These are phyloP conservation scores for Rhabdomys dilectus DNA, from an alignment of 2,113 vertebrate genomes.

Conservation along the genomic window DNA sequence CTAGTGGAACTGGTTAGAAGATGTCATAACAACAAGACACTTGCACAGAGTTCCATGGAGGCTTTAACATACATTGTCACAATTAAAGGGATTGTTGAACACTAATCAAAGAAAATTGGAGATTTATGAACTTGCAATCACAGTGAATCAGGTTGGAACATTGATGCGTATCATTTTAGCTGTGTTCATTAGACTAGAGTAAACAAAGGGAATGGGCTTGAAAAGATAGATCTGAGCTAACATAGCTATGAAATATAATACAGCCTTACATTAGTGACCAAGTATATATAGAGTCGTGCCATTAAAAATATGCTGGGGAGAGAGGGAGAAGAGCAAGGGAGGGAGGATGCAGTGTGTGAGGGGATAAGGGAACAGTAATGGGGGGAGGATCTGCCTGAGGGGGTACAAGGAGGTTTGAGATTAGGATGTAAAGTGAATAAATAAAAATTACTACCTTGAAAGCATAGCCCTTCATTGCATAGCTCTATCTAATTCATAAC, in stretches of 20 bases:
- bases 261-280: no score
- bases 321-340: no score
- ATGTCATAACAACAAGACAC: background rate
- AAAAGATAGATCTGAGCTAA: background rate
- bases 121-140: background rate
- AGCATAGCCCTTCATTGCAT: background rate
- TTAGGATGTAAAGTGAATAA: no score
- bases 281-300: background rate
- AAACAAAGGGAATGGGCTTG: background rate
- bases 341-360: no score
- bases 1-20: background rate
- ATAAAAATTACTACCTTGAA: background rate
- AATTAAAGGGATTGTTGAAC: slow-evolving; percentile 27
- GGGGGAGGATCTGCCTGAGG: no score
- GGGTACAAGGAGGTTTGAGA: no score
- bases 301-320: background rate
- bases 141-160: background rate
- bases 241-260: background rate
- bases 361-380: no score
- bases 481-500: background rate
- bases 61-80: background rate
- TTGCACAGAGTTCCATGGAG: background rate
- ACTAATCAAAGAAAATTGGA: slow-evolving; percentile 2
- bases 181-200: background rate
- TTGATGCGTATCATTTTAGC: background rate